Percentiles rank a stretch among this genome's conserved stretches.
Conservation (phyloP, 2,888 invertebrate species). For the Prosapia bicincta region DNA sequence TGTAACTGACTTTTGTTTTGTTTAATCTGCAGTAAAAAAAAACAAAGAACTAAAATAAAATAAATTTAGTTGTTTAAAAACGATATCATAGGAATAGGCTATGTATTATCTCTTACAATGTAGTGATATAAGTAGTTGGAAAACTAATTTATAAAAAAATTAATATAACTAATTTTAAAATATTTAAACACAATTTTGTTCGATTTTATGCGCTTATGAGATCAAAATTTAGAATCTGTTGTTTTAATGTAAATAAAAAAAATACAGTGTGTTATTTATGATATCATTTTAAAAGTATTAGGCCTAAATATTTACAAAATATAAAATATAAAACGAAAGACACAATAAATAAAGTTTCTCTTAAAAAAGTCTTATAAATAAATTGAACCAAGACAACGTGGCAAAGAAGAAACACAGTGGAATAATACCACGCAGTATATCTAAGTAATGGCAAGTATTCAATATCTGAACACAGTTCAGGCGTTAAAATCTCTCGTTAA, state of each 20-base stretch:
- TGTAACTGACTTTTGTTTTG: too few relatives aligned
- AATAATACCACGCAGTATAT: not conserved
- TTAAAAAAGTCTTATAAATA: not conserved
- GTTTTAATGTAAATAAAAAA: too few relatives aligned
- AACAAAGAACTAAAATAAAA: too few relatives aligned
- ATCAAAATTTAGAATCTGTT: not conserved
- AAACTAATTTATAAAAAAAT: too few relatives aligned
- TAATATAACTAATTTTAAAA: not conserved
- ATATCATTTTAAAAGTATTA: not conserved
- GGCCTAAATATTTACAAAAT: not conserved
- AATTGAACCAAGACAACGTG: not conserved
- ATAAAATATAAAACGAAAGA: not conserved
- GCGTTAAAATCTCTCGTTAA: not conserved
- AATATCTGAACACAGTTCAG: slow-evolving; percentile 20
- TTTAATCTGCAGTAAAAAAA: too few relatives aligned
- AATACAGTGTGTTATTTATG: not conserved
- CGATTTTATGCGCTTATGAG: too few relatives aligned
- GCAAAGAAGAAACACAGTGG: not conserved
- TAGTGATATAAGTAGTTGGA: too few relatives aligned
- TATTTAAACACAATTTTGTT: too few relatives aligned
- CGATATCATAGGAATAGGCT: too few relatives aligned
- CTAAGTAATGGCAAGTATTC: slow-evolving; percentile 24
- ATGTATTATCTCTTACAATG: too few relatives aligned
- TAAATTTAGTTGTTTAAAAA: too few relatives aligned
- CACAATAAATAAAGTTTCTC: not conserved